These are phyloP conservation scores for Pelvicachromis taeniatus DNA, from an alignment of 2,113 vertebrate genomes.

Conservation along the genomic window DNA sequence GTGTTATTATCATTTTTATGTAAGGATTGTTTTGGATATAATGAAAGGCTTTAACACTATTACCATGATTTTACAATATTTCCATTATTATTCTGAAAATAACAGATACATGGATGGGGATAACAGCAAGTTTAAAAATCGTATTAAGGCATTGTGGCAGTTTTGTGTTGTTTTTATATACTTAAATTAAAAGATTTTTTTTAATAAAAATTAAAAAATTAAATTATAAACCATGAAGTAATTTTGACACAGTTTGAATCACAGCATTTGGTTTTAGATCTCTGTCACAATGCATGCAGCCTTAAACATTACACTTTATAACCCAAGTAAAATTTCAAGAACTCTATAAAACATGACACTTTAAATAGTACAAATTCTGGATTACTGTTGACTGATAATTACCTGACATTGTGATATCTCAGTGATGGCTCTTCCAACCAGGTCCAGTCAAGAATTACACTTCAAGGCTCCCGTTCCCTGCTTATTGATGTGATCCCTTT, in stretches of 20 bases:
- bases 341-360: too few species aligned
- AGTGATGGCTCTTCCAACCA: not conserved
- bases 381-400: not conserved
- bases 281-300: too few species aligned
- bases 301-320: too few species aligned
- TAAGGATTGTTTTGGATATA: too few species aligned
- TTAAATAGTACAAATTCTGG: too few species aligned
- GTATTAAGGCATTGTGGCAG: not conserved
- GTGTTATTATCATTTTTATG: not conserved
- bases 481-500: not conserved
- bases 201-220: too few species aligned
- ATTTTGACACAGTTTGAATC: too few species aligned
- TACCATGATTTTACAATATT: not conserved
- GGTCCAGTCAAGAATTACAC: not conserved
- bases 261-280: too few species aligned
- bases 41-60: not conserved
- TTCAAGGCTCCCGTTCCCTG: not conserved
- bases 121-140: not conserved
- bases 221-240: too few species aligned
- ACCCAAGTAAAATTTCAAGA: too few species aligned
- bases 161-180: not conserved
- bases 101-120: not conserved
- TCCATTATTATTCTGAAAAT: not conserved
- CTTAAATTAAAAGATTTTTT: too few species aligned
- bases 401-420: constrained; percentile 36